Percentiles rank a stretch among this genome's conserved stretches.
Conservation (phyloP, 2,797 vertebrate genomes). For the Paramormyrops hopkinsi region DNA sequence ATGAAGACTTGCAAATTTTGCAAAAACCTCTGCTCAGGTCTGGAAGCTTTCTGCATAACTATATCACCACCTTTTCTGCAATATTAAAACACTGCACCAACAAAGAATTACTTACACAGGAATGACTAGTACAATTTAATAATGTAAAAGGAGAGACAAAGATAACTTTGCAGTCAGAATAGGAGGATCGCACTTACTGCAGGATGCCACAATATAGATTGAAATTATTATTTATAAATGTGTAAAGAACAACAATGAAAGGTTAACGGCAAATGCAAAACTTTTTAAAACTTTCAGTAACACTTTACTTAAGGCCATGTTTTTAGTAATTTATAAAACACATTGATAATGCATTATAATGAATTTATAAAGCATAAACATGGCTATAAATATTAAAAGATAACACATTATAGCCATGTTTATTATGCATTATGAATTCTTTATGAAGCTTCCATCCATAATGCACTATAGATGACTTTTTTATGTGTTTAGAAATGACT, state of each 20-base stretch:
- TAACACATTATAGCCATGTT: not conserved
- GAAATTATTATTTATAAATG: conserved; percentile 7
- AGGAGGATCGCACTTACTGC: not conserved
- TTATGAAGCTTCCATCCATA: not conserved
- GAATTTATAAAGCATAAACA: not conserved
- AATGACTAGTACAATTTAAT: not conserved
- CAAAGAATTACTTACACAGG: not conserved
- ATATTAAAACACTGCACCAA: not conserved
- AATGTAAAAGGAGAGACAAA: conserved; percentile 7
- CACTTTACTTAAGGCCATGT: not conserved
- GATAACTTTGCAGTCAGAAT: not conserved
- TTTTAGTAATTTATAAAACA: not conserved
- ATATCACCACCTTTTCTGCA: not conserved
- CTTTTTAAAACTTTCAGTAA: not conserved
- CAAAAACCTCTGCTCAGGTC: not conserved
- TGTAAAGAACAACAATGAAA: not conserved
- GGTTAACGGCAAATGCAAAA: not conserved
- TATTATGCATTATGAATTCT: not conserved
- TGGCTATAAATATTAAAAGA: not conserved
- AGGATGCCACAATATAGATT: conserved; percentile 1
- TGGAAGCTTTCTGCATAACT: not conserved
- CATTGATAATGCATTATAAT: not conserved
- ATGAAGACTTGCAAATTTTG: not conserved
- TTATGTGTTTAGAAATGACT: not conserved
- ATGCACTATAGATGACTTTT: not conserved